Percentiles rank a stretch among this genome's conserved stretches.
Conservation (phyloP, 2,113 vertebrate genomes). For the Geococcyx californianus region DNA sequence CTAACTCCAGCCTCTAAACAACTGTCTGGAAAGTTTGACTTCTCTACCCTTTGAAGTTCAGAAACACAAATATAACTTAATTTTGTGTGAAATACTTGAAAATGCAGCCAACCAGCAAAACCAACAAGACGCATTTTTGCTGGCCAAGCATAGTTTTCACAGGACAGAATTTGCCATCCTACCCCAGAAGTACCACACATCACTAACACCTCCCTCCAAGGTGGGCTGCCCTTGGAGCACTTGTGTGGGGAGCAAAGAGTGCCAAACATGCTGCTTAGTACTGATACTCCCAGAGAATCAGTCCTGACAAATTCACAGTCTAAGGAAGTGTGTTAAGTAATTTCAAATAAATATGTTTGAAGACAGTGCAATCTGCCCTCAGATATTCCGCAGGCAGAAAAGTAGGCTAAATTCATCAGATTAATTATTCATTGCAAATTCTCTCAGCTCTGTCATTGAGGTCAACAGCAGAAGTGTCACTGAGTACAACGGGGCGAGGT, state of each 20-base stretch:
- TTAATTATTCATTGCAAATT: slow-evolving; percentile 70
- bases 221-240: neutral
- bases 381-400: slow-evolving; percentile 57
- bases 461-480: slow-evolving; percentile 50
- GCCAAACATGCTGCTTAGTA: neutral
- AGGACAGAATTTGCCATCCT: neutral
- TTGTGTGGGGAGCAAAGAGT: neutral
- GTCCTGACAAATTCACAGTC: neutral
- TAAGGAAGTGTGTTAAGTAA: slow-evolving; percentile 37
- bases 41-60: neutral
- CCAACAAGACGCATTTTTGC: neutral
- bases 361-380: slow-evolving; percentile 39
- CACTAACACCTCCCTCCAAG: neutral
- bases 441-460: slow-evolving; percentile 48
- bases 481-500: neutral
- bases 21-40: neutral
- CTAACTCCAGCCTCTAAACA: neutral
- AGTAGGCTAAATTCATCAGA: slow-evolving; percentile 66
- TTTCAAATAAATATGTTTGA: slow-evolving; percentile 56
- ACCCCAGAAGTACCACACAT: neutral
- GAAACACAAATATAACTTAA: neutral
- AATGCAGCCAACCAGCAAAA: neutral
- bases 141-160: neutral
- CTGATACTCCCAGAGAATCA: neutral
- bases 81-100: slow-evolving; percentile 23